Conservation (phyloP, 2,797 vertebrate species). For the Sebastes vulpes region DNA sequence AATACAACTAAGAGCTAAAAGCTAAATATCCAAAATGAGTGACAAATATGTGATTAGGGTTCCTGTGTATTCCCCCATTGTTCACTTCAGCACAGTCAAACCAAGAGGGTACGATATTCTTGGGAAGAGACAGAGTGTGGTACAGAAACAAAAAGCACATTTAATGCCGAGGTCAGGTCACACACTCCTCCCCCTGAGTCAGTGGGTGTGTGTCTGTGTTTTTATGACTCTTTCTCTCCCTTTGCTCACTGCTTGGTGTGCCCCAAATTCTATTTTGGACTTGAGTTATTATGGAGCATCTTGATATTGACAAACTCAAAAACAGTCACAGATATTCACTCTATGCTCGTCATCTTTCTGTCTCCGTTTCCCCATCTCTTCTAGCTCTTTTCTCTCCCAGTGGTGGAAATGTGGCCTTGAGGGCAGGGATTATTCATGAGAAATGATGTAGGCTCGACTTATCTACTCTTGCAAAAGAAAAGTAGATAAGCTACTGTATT, state of each 20-base stretch:
- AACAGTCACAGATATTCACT: constrained; percentile 5
- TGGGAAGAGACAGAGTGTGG: neutral
- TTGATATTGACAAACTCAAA: constrained; percentile 6
- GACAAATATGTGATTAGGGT: constrained; percentile 2
- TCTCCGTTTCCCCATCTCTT: constrained; percentile 6
- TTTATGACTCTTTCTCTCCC: neutral
- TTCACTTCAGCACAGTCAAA: neutral
- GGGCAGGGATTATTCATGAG: constrained; percentile 68
- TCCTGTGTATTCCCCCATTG: neutral
- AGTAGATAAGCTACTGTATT: constrained; percentile 37
- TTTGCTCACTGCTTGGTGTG: constrained; percentile 7
- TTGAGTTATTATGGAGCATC: neutral
- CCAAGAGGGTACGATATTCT: neutral
- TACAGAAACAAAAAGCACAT: neutral
- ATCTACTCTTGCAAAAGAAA: constrained; percentile 44
- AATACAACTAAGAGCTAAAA: neutral
- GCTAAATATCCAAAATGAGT: constrained; percentile 15
- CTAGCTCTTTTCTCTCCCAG: constrained; percentile 27
- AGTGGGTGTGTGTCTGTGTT: constrained; percentile 3
- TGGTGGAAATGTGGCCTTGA: constrained; percentile 46
- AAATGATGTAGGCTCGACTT: constrained; percentile 37
- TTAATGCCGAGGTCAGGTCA: constrained; percentile 32
- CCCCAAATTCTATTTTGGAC: constrained; percentile 14
- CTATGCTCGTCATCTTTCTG: constrained; percentile 4
- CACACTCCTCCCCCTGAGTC: neutral